Evolutionary conservation across 1,140 invertebrate genomes (phyloP).

Genomic region (Eubasilissa regina): DNA sequence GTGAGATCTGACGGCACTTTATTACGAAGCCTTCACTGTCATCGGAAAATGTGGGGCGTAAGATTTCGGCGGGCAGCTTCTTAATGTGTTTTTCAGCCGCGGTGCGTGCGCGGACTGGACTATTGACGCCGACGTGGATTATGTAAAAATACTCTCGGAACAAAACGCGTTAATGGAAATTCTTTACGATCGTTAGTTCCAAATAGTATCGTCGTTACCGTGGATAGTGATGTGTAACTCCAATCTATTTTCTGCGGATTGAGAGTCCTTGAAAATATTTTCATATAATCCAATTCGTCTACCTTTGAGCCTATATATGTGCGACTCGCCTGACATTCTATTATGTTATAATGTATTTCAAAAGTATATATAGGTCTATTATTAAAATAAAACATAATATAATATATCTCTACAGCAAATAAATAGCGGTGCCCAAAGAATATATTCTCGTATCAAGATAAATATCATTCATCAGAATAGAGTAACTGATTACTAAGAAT

Average conservation of each 20-base stretch:
- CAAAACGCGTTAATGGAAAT: constrained; percentile 25
- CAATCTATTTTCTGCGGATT: neutral
- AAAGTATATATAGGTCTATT: too few relatives aligned
- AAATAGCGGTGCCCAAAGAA: too few relatives aligned
- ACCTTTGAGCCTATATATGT: too few relatives aligned
- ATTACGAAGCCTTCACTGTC: constrained; percentile 27
- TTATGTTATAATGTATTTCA: too few relatives aligned
- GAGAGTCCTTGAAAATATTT: too few relatives aligned
- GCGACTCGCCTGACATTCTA: too few relatives aligned
- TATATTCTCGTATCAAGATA: too few relatives aligned
- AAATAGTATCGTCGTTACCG: constrained; percentile 22
- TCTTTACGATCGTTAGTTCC: neutral
- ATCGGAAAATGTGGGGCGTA: constrained; percentile 35
- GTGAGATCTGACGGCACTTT: constrained; percentile 43
- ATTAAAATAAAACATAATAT: too few relatives aligned
- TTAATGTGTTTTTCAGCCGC: constrained; percentile 39
- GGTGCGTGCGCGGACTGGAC: constrained; percentile 3
- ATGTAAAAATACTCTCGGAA: constrained; percentile 45
- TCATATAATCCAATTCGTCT: too few relatives aligned
- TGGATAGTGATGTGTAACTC: neutral
- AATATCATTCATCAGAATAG: too few relatives aligned
- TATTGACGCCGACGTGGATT: constrained; percentile 49
- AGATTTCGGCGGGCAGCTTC: constrained; percentile 30
- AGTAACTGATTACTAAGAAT: too few relatives aligned
- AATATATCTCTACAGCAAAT: too few relatives aligned